phyloP scores from a whole-genome alignment of 2,797 vertebrate genomes.

The Scyliorhinus canicula region DNA sequence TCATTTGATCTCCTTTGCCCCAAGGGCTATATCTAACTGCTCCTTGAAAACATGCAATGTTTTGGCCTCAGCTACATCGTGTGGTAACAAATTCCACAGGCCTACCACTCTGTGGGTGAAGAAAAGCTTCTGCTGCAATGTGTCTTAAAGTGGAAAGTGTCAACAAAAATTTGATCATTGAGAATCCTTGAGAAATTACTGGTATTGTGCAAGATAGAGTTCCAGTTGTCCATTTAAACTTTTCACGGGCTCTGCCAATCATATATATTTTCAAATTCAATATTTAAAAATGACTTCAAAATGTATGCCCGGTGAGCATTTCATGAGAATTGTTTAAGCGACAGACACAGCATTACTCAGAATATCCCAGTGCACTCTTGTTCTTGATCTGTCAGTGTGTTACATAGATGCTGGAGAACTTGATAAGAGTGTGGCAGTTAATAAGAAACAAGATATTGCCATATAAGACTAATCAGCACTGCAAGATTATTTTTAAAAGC shows the following conservation, averaged over 20 bases:
- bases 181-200: background rate
- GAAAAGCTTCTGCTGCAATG: background rate
- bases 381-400: background rate
- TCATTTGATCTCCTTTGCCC: too few species aligned
- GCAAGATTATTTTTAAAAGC: background rate
- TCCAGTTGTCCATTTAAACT: background rate
- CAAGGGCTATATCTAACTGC: too few species aligned
- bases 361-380: background rate
- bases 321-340: background rate
- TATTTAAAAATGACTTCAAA: background rate
- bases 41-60: too few species aligned
- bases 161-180: background rate
- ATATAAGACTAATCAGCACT: constrained; percentile 16
- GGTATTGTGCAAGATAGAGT: background rate
- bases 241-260: background rate
- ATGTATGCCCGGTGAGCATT: background rate
- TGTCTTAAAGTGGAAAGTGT: background rate
- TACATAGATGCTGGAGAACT: too few species aligned
- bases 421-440: background rate
- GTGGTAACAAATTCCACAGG: too few species aligned
- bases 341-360: background rate
- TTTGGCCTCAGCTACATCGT: too few species aligned
- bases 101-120: too few species aligned
- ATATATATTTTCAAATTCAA: background rate
- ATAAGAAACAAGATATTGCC: constrained; percentile 8